Evolutionary conservation across 2,797 vertebrate genomes (phyloP).

Genomic region (Malacoraja senta): DNA sequence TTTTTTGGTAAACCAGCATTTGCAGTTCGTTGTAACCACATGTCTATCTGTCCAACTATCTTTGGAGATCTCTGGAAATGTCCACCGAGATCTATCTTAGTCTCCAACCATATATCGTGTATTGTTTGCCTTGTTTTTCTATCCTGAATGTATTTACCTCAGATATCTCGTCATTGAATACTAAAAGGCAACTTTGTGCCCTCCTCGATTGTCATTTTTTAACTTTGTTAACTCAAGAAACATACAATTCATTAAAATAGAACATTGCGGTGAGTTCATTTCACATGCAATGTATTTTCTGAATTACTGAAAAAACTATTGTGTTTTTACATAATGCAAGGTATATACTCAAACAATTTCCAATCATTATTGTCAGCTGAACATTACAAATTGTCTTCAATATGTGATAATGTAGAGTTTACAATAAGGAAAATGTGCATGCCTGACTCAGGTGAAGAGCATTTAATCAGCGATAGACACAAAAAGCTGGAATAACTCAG

Average conservation of each 20-base stretch:
- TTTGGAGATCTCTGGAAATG: no score
- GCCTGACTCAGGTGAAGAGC: background rate
- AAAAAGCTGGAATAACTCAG: no score
- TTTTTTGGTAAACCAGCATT: no score
- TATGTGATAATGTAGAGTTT: background rate
- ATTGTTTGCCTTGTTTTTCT: no score
- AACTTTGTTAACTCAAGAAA: background rate
- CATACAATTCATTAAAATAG: background rate
- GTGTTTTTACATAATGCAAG: background rate
- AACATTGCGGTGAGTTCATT: background rate
- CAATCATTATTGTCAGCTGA: background rate
- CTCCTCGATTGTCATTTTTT: no score
- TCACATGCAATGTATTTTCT: background rate
- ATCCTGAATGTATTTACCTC: no score
- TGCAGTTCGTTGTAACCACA: no score
- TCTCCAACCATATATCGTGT: no score
- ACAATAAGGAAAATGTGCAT: background rate
- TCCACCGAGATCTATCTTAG: no score
- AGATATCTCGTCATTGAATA: no score
- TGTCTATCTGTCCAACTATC: no score
- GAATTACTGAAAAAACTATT: background rate
- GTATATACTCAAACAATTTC: background rate
- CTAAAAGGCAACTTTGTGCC: no score
- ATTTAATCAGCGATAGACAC: background rate
- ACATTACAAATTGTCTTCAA: background rate